Evolutionary conservation across 1,140 invertebrate species (phyloP), one percentile per base, ranked within the genome.

Genomic region (Drosophila paulistorum): DNA sequence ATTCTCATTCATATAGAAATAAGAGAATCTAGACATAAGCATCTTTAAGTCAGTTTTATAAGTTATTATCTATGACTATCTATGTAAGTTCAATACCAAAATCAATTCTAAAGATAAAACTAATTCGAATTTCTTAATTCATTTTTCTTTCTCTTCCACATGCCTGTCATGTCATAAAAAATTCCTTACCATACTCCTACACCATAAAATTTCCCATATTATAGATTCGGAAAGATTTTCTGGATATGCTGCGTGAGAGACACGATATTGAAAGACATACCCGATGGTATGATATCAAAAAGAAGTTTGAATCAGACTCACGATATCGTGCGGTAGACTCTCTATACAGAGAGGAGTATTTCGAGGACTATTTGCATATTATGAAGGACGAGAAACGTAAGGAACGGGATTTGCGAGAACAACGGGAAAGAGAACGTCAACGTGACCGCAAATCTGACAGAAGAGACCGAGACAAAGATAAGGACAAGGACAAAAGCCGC

Each of bases 211-310:
- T 13, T 5, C 17, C 45, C 17, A 0, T 42, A n/a, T 42, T 65
- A 37, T 94, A 99, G 98, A 95, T 97, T 78, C 98, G 97, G 93
- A 95, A 96, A 92, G 97, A 99, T 91, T 99, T 99, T 94, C 93
- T 98, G 82, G 94, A 95, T 58, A 94, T 99, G 91, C 94, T 99
- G 65, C 69, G 86, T 7, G 79, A 90, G 55, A 74, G 80, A 11
- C 94, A 95, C 81, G 94, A 95, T 48, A 95, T 97, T 51, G 97
- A 98, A 90, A 95, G 97, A 20, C 96, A 98, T 92, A 95, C 97
- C 5, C 95, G 97, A 35, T 99, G 98, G 98, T 94, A 95, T 39
- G 98, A 99, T 68, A 95, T 97, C 7, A 99, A 99, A 93, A 98
- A 99, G 92, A 97, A 96, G 83, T 93, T 99, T 39, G 98, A 99